phyloP scores from a whole-genome alignment of 1,140 invertebrate species.

The Bombus difficillimus region DNA sequence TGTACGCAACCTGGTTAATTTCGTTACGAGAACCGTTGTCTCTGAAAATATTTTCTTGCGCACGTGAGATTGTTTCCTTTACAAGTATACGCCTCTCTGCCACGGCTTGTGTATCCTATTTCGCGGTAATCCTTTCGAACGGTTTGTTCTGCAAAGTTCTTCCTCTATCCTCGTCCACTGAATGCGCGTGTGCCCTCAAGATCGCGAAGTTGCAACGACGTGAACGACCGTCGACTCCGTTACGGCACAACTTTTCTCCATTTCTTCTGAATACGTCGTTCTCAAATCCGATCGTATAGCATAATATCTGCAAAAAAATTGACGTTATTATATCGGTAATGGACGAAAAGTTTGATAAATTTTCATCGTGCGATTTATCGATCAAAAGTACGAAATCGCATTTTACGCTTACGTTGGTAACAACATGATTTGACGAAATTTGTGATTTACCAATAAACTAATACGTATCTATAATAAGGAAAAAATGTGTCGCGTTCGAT shows the following conservation, averaged over 20 bases:
- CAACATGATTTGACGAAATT: too few species aligned
- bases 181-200: background rate
- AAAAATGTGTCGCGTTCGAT: background rate
- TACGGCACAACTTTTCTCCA: too few species aligned
- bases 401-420: background rate
- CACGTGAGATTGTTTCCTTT: constrained; percentile 41
- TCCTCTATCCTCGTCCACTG: background rate
- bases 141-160: constrained; percentile 39
- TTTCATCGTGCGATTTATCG: background rate
- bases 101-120: constrained; percentile 8
- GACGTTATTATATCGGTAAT: too few species aligned
- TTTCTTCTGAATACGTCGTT: background rate
- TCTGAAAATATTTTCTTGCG: constrained; percentile 57
- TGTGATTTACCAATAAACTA: too few species aligned
- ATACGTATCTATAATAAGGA: background rate
- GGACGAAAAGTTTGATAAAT: background rate
- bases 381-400: background rate
- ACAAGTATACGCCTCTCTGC: constrained; percentile 25
- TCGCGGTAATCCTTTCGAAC: constrained; percentile 41
- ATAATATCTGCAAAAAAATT: fast-evolving
- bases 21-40: constrained; percentile 29
- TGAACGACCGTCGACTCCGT: background rate
- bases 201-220: background rate
- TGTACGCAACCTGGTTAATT: constrained; percentile 8
- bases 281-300: background rate